Base-by-base conservation (phyloP, 1,140 invertebrate genomes). In the Drosophila quadrilineata region DNA sequence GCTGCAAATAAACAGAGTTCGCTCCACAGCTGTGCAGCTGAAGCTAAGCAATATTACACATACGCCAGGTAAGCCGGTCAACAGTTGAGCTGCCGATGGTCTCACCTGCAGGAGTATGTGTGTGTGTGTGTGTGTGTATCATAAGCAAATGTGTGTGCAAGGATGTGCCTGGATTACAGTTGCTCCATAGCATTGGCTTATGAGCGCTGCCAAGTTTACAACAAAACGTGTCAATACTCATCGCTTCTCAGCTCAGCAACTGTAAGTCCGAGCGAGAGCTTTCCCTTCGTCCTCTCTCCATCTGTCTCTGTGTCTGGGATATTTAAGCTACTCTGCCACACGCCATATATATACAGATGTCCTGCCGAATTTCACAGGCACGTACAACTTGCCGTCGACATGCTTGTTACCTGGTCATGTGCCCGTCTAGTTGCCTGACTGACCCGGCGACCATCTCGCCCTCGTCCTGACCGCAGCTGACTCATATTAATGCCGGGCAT, bases 191-290 rank as follows among this genome's bases (percentile, higher is more conserved):
- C 56, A 62, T 52, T 64, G 70, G 70, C 79, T 84, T 84, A 75
- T 84, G 77, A 77, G 56, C 66, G 68, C 60, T 71, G 70, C 71
- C 74, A 75, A 85, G 45, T 79, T 74, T 74, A 82, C 77, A 77
- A 53, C 77, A 64, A 85, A 84, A 84, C 71, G 79, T 85, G 79
- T 84, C 79, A 84, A 85, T 85, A 84, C 70, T 65, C n/a, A n/a
- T n/a, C n/a, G n/a, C n/a, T n/a, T n/a, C n/a, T n/a, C n/a, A 63
- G 36, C 46, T n/a, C n/a, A n/a, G n/a, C 36, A 33, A 70, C 57
- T 77, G 46, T 60, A 56, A 65, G 41, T 71, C 45, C 38, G 33
- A 52, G 28, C 57, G 50, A 59, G 49, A 17, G 33, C 31, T 67
- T n/a, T n/a, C n/a, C n/a, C n/a, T n/a, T n/a, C n/a, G n/a, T n/a